Conservation (phyloP, 1,140 invertebrate species). For the Halictus rubicundus region DNA sequence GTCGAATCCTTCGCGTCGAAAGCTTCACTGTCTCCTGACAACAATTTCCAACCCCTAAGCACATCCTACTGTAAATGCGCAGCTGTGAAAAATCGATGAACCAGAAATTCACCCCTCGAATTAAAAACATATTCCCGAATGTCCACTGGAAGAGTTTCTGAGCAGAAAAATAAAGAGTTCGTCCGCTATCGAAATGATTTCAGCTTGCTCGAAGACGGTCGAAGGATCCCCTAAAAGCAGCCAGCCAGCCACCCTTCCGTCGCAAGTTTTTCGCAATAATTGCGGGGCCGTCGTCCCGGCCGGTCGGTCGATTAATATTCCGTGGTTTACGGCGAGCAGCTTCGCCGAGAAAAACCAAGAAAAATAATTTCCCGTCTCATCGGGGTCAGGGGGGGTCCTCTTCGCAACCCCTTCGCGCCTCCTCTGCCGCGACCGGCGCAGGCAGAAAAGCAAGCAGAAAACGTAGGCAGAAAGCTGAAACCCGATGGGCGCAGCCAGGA, state of each 20-base stretch:
- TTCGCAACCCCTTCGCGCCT: conserved; percentile 48
- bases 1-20: no score
- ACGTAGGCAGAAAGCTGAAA: conserved; percentile 77
- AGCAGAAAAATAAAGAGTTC: no score
- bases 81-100: no score
- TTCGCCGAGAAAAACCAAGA: conserved; percentile 73
- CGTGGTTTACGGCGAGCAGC: conserved; percentile 48
- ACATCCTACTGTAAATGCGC: no score
- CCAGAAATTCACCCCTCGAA: no score
- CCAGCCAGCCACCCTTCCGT: neutral
- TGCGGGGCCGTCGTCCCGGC: neutral
- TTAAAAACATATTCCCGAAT: no score
- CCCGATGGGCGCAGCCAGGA: conserved; percentile 71
- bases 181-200: neutral
- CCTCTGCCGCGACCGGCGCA: conserved; percentile 48
- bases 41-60: no score
- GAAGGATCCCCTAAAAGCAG: neutral
- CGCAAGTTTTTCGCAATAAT: conserved; percentile 4
- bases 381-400: conserved; percentile 20
- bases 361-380: conserved; percentile 74
- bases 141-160: no score
- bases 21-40: no score
- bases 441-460: conserved; percentile 78
- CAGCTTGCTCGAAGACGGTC: neutral
- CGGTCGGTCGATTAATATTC: conserved; percentile 31